Percentiles rank a stretch among this genome's conserved stretches.
Evolutionary conservation across 2,797 vertebrate species (phyloP).

Genomic region (Garrulus glandarius): DNA sequence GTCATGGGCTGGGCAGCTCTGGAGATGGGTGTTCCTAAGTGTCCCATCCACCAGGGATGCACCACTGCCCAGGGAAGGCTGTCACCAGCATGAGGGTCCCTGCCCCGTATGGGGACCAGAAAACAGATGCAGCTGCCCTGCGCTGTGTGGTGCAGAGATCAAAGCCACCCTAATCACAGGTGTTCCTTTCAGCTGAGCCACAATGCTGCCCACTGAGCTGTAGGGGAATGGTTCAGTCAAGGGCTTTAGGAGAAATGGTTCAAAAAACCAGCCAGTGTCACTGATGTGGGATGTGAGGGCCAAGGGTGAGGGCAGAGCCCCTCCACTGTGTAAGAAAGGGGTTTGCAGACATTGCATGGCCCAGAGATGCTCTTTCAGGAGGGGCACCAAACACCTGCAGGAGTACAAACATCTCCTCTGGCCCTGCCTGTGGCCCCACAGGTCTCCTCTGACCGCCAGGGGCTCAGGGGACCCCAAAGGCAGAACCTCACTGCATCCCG

Average conservation of each 20-base stretch:
- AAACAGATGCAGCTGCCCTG: background rate
- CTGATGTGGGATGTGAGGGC: background rate
- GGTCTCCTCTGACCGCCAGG: fast-evolving
- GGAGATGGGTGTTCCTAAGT: background rate
- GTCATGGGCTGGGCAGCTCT: background rate
- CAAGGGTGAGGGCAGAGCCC: background rate
- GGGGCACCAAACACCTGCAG: background rate
- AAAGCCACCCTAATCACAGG: background rate
- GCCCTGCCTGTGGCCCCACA: background rate
- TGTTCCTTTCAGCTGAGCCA: background rate
- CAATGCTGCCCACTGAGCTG: conserved; percentile 24
- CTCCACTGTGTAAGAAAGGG: background rate
- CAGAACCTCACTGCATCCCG: background rate
- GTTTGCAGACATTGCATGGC: background rate
- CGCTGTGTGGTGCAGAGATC: background rate
- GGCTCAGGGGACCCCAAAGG: background rate
- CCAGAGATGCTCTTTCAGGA: background rate
- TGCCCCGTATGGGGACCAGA: background rate
- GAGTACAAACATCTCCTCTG: background rate
- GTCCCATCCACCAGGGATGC: background rate
- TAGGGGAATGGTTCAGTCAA: conserved; percentile 33
- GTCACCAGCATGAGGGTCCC: background rate
- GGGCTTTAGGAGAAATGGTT: conserved; percentile 49
- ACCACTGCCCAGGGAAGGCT: background rate
- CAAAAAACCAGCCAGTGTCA: conserved; percentile 21